Evolutionary conservation across 37 sponge, comb jelly and placozoan species (phyloP), one percentile per base, ranked within the genome.

Genomic region (Cliona cf. orientalis): DNA sequence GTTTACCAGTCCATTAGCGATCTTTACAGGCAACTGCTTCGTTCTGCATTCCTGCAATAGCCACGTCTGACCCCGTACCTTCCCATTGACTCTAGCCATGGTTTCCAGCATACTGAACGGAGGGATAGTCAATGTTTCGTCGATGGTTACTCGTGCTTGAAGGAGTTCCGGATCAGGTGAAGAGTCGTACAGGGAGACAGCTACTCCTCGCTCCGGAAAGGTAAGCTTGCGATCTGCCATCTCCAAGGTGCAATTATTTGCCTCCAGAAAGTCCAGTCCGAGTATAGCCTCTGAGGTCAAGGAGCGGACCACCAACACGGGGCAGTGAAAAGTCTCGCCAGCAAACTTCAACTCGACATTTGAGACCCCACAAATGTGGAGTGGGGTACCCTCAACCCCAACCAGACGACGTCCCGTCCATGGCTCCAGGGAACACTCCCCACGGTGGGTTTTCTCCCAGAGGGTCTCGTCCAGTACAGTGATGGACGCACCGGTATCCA

Each of bases 401-500:
- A 70, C 65, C 61, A 81, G 36, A 42, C 39, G 22, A 12, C 19
- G 66, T 81, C 72, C 81, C n/a, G 25, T 56, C n/a, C n/a, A n/a
- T 21, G 42, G 9, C 21, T 34, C 32, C 37, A 29, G 26, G 39
- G 66, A 35, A 23, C 17, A 12, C 5, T 41, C 37, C 21, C 61
- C 43, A 31, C 26, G 14, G n/a, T 43, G 42, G 26, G 61, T 25
- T 44, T 59, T 55, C 56, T 69, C 81, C 81, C 81, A 81, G 7
- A 59, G 14, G 23, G 53, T 62, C 42, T 57, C 70, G 26, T 33
- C 12, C 9, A 81, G 42, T 17, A 81, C 32, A 40, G 81, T 58
- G 4, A 57, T 62, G 19, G 81, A 71, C 19, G 81, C 81, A 26
- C 81, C 81, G 26, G 81, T 81, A 36, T 81, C 81, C 9, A 66